phyloP scores from a whole-genome alignment of 1,140 invertebrate species.

The Ooceraea biroi region DNA sequence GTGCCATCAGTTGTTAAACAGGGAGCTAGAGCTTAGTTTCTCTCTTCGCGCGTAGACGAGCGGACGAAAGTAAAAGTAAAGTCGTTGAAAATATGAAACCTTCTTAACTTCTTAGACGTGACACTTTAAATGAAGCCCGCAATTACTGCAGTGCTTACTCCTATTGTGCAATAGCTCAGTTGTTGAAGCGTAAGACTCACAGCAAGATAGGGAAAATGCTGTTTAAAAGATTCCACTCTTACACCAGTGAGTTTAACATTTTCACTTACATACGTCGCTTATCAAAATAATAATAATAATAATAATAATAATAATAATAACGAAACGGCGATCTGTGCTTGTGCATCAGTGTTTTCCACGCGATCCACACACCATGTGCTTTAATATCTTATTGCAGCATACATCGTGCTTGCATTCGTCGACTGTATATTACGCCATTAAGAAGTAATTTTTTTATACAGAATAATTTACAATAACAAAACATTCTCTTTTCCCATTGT shows the following conservation, averaged over 20 bases:
- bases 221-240: constrained; percentile 71
- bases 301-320: no score
- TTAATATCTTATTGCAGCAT: constrained; percentile 66
- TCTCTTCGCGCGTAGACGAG: constrained; percentile 47
- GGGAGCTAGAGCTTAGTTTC: constrained; percentile 68
- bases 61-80: constrained; percentile 11
- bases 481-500: background rate
- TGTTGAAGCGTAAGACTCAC: constrained; percentile 3
- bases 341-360: constrained; percentile 69
- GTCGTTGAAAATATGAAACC: constrained; percentile 22
- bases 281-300: constrained; percentile 57
- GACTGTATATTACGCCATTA: constrained; percentile 57
- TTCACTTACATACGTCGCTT: constrained; percentile 10
- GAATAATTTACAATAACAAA: constrained; percentile 53
- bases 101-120: constrained; percentile 16
- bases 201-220: constrained; percentile 61
- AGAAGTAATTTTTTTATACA: constrained; percentile 55
- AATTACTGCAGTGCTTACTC: constrained; percentile 16
- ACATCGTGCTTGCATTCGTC: constrained; percentile 66
- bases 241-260: constrained; percentile 75
- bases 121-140: constrained; percentile 23
- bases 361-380: constrained; percentile 54
- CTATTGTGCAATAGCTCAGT: constrained; percentile 5
- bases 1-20: constrained; percentile 68
- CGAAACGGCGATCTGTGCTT: constrained; percentile 61